phyloP scores from a whole-genome alignment of 2,888 invertebrate genomes.

The Brachyptera putata region DNA sequence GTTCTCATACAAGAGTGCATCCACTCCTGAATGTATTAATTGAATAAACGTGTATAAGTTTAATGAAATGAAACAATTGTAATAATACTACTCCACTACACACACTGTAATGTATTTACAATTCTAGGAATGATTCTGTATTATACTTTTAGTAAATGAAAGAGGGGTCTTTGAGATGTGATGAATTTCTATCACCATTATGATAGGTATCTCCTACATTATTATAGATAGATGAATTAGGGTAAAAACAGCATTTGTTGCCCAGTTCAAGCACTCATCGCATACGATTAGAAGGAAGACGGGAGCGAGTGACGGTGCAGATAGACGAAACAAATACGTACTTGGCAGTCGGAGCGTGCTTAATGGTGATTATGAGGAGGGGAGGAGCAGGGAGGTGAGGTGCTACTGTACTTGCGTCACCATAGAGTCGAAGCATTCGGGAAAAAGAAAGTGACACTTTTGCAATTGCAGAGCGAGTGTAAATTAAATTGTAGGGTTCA shows the following conservation, averaged over 20 bases:
- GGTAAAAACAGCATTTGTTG: background rate
- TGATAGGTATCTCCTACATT: background rate
- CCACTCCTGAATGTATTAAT: conserved; percentile 9
- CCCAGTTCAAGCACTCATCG: background rate
- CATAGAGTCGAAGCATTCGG: too few species aligned
- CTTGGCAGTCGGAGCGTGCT: background rate
- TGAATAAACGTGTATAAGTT: background rate
- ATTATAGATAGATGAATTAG: too few species aligned
- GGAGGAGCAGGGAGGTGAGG: too few species aligned
- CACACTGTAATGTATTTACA: too few species aligned
- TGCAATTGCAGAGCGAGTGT: too few species aligned
- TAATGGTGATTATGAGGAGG: background rate
- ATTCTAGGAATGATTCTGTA: too few species aligned
- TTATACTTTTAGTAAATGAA: background rate
- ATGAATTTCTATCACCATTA: background rate
- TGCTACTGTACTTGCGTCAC: too few species aligned
- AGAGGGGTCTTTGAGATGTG: background rate
- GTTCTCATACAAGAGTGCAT: background rate
- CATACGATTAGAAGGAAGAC: background rate
- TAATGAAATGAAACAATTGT: background rate
- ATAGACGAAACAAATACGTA: background rate
- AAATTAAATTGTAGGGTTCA: too few species aligned
- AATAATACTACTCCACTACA: too few species aligned
- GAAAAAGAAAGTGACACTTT: too few species aligned
- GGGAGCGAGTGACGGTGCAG: conserved; percentile 1